Base-by-base conservation (phyloP, 2,888 invertebrate species). In the Volucella inanis region DNA sequence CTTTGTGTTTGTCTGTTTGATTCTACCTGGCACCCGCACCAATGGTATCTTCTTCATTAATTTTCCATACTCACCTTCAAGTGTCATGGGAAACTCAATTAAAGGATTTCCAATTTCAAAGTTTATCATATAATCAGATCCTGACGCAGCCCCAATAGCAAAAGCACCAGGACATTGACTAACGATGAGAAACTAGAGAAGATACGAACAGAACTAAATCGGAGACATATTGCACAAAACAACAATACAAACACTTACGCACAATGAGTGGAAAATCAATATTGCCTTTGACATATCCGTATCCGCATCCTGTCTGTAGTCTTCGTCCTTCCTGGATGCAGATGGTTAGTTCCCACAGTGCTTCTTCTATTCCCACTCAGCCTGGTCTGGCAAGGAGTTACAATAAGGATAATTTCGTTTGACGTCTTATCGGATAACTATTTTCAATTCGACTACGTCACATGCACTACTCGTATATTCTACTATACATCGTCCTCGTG, bases 71-170 rank as follows among this genome's bases (percentile, higher is more conserved):
- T 54, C 62, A 38, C 47, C 41, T 45, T 38, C 65, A 50, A 77
- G 77, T 71, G 71, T 61, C 77, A 71, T 67, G 61, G 61, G 61
- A 67, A 78, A 78, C 77, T 75, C 70, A 84, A 79, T 84, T 84
- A 79, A 84, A 84, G 79, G 74, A 75, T 75, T 84, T 84, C 43
- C 79, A 79, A 68, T 83, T 74, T 74, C 57, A 59, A 49, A 84
- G 64, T 54, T 74, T 74, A 79, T 79, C 83, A 70, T 68, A 54
- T 55, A 64, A 84, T 84, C 79, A 57, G 45, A 15, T 41, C 18
- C n/a, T 14, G 10, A 10, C 4, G 22, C 55, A 38, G 47, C 18
- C n/a, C 1, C 57, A 47, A 6, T 6, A 31, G 31, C 31, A 31
- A 31, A 31, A 31, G 6, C 31, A 31, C 31, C 31, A 31, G 31